Conservation (phyloP, 2,113 vertebrate genomes). For the Scophthalmus maximus region DNA sequence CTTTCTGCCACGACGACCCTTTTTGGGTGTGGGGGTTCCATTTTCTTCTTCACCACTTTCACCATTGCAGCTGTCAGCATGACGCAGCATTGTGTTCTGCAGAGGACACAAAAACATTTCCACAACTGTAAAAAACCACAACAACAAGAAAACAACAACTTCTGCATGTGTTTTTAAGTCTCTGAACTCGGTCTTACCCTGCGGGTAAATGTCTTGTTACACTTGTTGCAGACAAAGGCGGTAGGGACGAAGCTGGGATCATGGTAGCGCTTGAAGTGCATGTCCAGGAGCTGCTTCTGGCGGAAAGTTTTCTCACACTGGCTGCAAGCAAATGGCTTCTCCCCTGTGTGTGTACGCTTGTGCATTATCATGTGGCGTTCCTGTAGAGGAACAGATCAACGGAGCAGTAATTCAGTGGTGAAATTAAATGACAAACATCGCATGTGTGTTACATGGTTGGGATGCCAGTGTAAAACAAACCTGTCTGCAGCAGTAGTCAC, state of each 20-base stretch:
- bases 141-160: neutral
- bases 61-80: conserved; percentile 93
- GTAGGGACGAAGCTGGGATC: conserved; percentile 96
- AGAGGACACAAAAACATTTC: neutral
- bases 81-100: conserved; percentile 98
- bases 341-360: conserved; percentile 96
- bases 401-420: neutral
- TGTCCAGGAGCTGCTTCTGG: conserved; percentile 97
- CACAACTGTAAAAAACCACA: neutral
- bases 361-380: conserved; percentile 99
- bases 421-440: neutral
- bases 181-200: conserved; percentile 71
- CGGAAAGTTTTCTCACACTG: conserved; percentile 98
- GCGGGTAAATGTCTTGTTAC: conserved; percentile 91
- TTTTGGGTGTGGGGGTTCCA: conserved; percentile 83
- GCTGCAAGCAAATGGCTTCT: conserved; percentile 97
- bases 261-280: conserved; percentile 98
- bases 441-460: neutral
- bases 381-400: conserved; percentile 65
- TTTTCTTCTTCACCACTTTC: conserved; percentile 91
- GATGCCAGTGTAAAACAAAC: conserved; percentile 66
- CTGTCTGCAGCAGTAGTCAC: conserved; percentile 98
- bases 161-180: neutral
- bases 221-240: conserved; percentile 90
- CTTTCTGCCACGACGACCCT: conserved; percentile 92